Percentiles rank a stretch among this genome's conserved stretches.
phyloP scores from a whole-genome alignment of 2,113 vertebrate species.

The Bombycilla garrulus region DNA sequence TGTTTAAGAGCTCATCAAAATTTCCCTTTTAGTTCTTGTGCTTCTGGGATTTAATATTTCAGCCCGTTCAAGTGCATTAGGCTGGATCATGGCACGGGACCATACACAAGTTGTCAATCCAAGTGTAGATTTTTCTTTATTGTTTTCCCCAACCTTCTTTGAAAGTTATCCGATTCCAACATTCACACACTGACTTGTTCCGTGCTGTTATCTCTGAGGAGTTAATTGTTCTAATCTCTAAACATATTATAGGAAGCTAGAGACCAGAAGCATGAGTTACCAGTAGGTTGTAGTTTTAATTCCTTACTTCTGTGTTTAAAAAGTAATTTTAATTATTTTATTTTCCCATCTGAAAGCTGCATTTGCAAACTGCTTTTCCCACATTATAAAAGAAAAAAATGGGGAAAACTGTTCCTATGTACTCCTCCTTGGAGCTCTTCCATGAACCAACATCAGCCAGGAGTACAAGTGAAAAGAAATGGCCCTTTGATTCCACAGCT shows the following conservation, averaged over 20 bases:
- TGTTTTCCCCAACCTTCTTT: background rate
- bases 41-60: constrained; percentile 6
- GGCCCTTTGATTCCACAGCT: background rate
- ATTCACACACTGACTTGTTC: background rate
- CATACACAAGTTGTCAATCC: background rate
- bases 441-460: background rate
- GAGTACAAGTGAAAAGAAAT: background rate
- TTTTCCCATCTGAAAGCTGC: background rate
- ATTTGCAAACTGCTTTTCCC: background rate
- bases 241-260: background rate
- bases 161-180: background rate
- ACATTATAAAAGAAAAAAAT: background rate
- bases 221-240: background rate
- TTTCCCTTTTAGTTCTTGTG: background rate
- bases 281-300: background rate
- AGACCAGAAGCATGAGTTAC: background rate
- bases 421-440: background rate
- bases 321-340: background rate
- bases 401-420: accelerated
- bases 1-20: constrained; percentile 2
- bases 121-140: background rate
- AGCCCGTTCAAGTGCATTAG: background rate
- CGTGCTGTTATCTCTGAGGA: background rate
- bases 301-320: background rate
- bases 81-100: background rate